Base-by-base conservation (phyloP, 2,888 invertebrate genomes). In the Dilophus febrilis region DNA sequence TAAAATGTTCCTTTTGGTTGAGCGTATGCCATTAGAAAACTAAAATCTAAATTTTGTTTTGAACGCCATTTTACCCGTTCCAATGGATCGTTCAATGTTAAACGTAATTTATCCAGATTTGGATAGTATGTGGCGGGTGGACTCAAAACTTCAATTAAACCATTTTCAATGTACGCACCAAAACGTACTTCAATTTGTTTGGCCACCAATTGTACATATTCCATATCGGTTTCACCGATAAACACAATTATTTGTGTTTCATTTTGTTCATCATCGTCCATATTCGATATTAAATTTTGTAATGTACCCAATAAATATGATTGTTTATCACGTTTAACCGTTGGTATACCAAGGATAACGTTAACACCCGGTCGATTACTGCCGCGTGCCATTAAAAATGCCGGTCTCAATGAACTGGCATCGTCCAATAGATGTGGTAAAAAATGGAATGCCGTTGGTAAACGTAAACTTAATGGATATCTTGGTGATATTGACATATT, bases 21-120 rank as follows among this genome's bases (percentile, higher is more conserved):
- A 1, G 86, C 84, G 54, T 92, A 92, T 42, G 91, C 79, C 94
- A 95, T 95, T 12, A 95, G 67, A 59, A 83, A 95, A 1, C 90
- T 80, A 53, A 83, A 88, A 58, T 95, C 94, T 41, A 94, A 65
- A 58, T 94, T 94, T 58, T 95, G 94, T 53, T 95, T 95, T 4
- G 91, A 86, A 39, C 94, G 68, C 94, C 94, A 95, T 40, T 76
- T 72, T 0, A 84, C 81, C 1, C 92, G 70, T 53, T 88, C 86
- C 45, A 71, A 66, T 1, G 87, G 74, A 62, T 94, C 94, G 0
- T 90, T 90, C 4, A 94, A 65, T 0, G 86, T 88, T 26, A 76
- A 69, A 5, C 77, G 71, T 14, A 94, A 59, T 36, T 72, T 70
- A 37, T 81, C 72, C 44, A 91, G 72, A 56, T 91, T 75, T 0